phyloP scores from a whole-genome alignment of 35 echinoderm and acorn worm genomes.

The Ophioderma brevispina region DNA sequence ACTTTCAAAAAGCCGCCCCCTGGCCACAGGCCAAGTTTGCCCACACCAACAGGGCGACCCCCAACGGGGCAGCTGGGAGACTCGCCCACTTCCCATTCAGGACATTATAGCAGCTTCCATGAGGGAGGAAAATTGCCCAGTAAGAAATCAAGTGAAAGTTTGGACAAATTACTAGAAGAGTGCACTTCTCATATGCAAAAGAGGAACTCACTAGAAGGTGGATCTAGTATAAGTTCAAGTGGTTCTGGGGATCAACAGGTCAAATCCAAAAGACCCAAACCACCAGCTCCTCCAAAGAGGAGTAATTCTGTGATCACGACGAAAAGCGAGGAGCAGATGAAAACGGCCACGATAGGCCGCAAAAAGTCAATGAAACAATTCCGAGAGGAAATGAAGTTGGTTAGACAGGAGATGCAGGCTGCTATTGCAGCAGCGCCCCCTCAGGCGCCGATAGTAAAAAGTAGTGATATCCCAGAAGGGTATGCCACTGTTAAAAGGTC shows the following conservation, averaged over 20 bases:
- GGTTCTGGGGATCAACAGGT: slow-evolving; percentile 77
- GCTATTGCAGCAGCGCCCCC: slow-evolving; percentile 45
- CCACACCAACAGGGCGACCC: background rate
- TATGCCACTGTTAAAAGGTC: slow-evolving; percentile 95
- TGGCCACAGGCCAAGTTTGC: background rate
- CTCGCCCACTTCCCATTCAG: background rate
- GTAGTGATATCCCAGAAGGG: slow-evolving; percentile 65
- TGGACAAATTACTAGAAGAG: slow-evolving; percentile 65
- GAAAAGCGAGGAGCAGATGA: slow-evolving; percentile 51
- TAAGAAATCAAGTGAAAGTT: slow-evolving; percentile 64
- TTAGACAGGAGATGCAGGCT: slow-evolving; percentile 69
- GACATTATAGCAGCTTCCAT: background rate
- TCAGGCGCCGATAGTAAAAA: slow-evolving; percentile 22
- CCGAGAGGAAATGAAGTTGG: slow-evolving; percentile 66
- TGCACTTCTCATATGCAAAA: slow-evolving; percentile 32
- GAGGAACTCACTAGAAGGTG: slow-evolving; percentile 86
- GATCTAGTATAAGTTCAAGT: slow-evolving; percentile 75
- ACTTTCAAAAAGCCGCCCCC: slow-evolving; percentile 88
- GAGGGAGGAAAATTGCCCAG: background rate
- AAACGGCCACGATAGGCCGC: slow-evolving; percentile 93
- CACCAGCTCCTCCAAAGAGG: slow-evolving; percentile 83
- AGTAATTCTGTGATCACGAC: slow-evolving; percentile 67
- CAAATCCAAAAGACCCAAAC: slow-evolving; percentile 59
- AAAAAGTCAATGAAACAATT: slow-evolving; percentile 96
- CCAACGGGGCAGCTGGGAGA: background rate